Evolutionary conservation across 1,140 invertebrate species (phyloP), one percentile per base, ranked within the genome.

Genomic region (Drosophila albomicans): DNA sequence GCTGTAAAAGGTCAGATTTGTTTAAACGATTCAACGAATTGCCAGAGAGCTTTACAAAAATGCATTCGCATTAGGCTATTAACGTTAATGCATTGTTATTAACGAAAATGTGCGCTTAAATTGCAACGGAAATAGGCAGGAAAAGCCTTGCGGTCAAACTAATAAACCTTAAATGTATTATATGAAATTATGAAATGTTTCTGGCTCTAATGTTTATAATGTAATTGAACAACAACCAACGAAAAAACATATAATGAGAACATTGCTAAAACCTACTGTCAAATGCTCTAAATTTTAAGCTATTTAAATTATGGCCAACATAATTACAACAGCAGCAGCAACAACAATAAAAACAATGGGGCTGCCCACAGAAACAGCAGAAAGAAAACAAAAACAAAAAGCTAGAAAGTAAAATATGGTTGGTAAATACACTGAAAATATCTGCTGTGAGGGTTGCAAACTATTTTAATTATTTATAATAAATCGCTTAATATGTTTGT

Each of bases 391-490:
- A 13, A 46, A 38, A 13, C 20, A n/a, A 11, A 52, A 13, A 52
- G 28, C 49, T 7, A 11, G 11, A 52, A 13, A 52, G 20, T 25
- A 8, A 28, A 52, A 30, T 28, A 11, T 30, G 0, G 48, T 49
- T 35, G n/a, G n/a, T 5, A 54, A 54, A 38, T 38, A 57, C 4
- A 11, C 16, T 51, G 16, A 28, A 28, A 51, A 51, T 57, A 6
- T 58, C 32, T 10, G 57, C 25, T 54, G 35, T 8, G 32, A 20
- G 41, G 28, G 10, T 49, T 25, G 41, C 56, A 67, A 76, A 79
- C 62, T 71, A 78, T 75, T 88, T 89, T 73, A 89, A 84, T 84
- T 78, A 89, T 89, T 81, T 62, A 75, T 45, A 56, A 71, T 71
- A 79, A 77, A 73, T 73, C 61, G 68, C 57, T 51, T 65, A 78